Evolutionary conservation across 2,797 vertebrate genomes (phyloP).

Genomic region (Delichon dasypus): DNA sequence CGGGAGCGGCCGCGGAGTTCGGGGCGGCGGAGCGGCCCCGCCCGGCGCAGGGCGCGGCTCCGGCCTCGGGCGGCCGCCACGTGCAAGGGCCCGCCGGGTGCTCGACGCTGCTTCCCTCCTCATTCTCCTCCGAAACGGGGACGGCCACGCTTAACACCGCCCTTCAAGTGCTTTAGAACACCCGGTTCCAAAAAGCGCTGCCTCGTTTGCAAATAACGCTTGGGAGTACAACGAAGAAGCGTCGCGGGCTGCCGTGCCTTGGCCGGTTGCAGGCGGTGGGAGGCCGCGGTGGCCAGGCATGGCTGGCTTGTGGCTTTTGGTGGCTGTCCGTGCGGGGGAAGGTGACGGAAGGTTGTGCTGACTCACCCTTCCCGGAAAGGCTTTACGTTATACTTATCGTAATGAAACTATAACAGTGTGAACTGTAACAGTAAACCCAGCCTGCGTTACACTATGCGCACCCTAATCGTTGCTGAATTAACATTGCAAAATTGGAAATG

Average conservation of each 20-base stretch:
- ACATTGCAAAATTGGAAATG: not conserved
- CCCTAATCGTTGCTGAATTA: not conserved
- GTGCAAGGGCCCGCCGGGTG: not conserved
- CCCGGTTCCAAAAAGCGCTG: not conserved
- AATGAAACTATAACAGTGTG: not conserved
- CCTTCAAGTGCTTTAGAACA: accelerated
- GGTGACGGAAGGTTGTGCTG: not conserved
- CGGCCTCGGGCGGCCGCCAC: not conserved
- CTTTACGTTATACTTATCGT: accelerated
- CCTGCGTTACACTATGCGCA: accelerated
- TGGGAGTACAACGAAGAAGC: accelerated
- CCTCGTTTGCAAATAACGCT: accelerated
- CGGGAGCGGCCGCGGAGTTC: not conserved
- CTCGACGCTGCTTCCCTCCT: not conserved
- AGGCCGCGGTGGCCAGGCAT: accelerated
- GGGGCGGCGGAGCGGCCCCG: not conserved
- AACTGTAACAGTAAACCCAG: not conserved
- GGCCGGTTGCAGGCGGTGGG: not conserved
- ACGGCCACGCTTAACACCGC: accelerated
- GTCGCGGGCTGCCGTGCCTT: accelerated
- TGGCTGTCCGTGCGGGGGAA: accelerated
- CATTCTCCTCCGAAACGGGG: accelerated
- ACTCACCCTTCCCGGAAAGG: not conserved
- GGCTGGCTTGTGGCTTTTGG: not conserved
- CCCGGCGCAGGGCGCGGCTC: not conserved